Evolutionary conservation across 2,797 vertebrate species (phyloP).

Genomic region (Sciurus vulgaris): DNA sequence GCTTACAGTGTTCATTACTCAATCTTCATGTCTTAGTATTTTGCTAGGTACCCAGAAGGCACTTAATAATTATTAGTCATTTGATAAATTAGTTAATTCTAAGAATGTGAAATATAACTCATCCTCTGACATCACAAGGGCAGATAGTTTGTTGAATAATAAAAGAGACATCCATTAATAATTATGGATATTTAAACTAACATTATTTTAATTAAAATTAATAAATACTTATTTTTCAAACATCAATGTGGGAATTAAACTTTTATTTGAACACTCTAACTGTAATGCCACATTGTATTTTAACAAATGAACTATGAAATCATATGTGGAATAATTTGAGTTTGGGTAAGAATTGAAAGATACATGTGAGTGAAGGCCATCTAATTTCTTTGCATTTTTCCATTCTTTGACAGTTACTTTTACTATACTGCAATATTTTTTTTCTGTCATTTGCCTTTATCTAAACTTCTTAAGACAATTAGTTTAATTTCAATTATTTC

Average conservation of each 20-base stretch:
- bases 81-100: neutral
- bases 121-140: neutral
- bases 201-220: neutral
- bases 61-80: conserved; percentile 15
- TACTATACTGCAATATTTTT: neutral
- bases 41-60: neutral
- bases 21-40: neutral
- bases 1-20: neutral
- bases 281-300: neutral
- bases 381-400: neutral
- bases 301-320: neutral
- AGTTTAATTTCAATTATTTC: neutral
- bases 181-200: neutral
- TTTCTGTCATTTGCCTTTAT: neutral
- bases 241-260: neutral
- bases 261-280: neutral
- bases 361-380: neutral
- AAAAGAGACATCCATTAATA: neutral
- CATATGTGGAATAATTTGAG: neutral
- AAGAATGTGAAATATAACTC: neutral
- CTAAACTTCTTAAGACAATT: neutral
- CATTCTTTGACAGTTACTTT: neutral
- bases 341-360: neutral
- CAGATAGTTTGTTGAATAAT: neutral
- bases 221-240: neutral